Conservation (phyloP, 2,113 vertebrate genomes). For the Trematocara zebra region DNA sequence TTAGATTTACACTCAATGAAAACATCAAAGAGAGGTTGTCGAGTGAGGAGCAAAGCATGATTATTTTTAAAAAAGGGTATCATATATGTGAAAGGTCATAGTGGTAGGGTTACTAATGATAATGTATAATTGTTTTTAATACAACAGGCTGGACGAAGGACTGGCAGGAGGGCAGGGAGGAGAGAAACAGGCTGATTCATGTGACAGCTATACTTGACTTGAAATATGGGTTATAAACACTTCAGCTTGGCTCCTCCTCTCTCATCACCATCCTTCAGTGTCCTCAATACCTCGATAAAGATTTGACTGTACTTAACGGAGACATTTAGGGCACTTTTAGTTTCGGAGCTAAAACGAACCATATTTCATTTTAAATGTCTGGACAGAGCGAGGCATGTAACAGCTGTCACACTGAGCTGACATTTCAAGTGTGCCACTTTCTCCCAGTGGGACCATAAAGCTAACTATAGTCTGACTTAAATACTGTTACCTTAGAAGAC, state of each 20-base stretch:
- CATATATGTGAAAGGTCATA: neutral
- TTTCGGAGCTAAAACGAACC: conserved; percentile 6
- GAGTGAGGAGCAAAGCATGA: neutral
- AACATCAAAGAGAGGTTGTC: neutral
- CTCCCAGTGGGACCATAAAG: neutral
- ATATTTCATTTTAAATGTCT: neutral
- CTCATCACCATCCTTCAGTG: neutral
- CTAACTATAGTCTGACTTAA: neutral
- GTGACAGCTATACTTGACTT: conserved; percentile 11
- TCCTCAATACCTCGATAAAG: neutral
- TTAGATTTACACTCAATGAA: conserved; percentile 2
- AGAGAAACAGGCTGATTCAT: neutral
- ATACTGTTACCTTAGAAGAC: neutral
- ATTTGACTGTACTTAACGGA: neutral
- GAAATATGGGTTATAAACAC: conserved; percentile 20
- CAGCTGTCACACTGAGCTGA: neutral
- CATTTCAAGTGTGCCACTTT: neutral
- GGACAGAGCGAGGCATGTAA: neutral
- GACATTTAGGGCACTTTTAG: conserved; percentile 12
- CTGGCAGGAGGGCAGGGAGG: neutral
- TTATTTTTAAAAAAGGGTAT: neutral
- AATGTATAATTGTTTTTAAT: conserved; percentile 19
- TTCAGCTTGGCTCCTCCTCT: neutral
- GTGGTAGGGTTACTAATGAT: neutral
- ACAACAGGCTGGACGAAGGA: neutral